phyloP scores from a whole-genome alignment of 2,113 vertebrate genomes.

The Cyprinodon brontotheroides region DNA sequence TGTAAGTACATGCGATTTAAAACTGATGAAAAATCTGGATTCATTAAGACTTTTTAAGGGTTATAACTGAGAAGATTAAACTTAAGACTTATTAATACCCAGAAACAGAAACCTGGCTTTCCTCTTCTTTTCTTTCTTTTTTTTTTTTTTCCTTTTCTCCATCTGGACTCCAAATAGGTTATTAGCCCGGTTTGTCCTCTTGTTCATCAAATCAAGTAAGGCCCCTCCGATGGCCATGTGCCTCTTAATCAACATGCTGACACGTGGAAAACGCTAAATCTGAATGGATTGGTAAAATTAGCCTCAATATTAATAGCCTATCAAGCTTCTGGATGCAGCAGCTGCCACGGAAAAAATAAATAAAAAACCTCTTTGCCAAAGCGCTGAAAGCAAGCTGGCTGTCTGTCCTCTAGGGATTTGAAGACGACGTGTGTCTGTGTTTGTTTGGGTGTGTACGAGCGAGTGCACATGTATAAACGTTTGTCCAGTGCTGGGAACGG shows the following conservation, averaged over 20 bases:
- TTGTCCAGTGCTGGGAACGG: conserved; percentile 61
- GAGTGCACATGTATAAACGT: conserved; percentile 8
- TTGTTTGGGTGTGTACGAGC: not conserved
- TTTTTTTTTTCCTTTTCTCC: conserved; percentile 16
- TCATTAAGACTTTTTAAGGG: not conserved
- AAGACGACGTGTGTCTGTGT: conserved; percentile 4
- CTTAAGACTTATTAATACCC: not conserved
- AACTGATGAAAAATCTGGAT: not conserved
- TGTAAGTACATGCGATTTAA: not conserved
- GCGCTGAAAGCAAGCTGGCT: conserved; percentile 68
- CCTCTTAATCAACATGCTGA: conserved; percentile 80
- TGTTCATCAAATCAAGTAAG: conserved; percentile 55
- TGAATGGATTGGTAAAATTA: conserved; percentile 83
- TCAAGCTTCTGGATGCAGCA: conserved; percentile 81
- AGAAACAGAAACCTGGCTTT: not conserved
- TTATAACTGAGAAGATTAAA: not conserved
- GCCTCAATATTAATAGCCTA: conserved; percentile 79
- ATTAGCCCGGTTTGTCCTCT: conserved; percentile 58
- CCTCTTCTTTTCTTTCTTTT: not conserved
- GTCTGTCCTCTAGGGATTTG: conserved; percentile 65
- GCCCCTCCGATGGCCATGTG: conserved; percentile 69
- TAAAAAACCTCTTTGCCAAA: conserved; percentile 69
- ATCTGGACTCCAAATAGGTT: conserved; percentile 28
- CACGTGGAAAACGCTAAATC: conserved; percentile 76
- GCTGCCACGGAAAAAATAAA: conserved; percentile 64